Conservation (phyloP, 2,888 invertebrate genomes). For the Nematopogon swammerdamellus region DNA sequence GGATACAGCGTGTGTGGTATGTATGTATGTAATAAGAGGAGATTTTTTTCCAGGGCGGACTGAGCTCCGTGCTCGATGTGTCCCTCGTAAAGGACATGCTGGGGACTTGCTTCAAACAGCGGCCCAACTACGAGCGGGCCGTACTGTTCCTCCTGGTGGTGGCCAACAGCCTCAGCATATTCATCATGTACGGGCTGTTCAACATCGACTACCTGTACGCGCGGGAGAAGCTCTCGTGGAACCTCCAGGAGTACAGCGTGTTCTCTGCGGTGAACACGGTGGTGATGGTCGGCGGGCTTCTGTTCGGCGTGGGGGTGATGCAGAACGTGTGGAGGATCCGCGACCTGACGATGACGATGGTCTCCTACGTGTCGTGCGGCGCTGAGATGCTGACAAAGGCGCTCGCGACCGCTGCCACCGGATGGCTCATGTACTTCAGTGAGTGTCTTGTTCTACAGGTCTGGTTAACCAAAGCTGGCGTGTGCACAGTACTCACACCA, state of each 20-base stretch:
- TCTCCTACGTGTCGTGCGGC: conserved; percentile 19
- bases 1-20: no score
- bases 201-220: conserved; percentile 55
- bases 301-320: conserved; percentile 25
- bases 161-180: conserved; percentile 25
- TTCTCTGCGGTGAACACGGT: conserved; percentile 43
- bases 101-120: conserved; percentile 50
- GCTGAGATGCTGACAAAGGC: conserved; percentile 23
- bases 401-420: conserved; percentile 18
- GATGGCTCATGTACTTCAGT: conserved; percentile 43
- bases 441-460: no score
- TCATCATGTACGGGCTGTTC: conserved; percentile 33
- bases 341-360: conserved; percentile 22
- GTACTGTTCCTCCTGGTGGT: conserved; percentile 45
- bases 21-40: no score
- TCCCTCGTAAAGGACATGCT: conserved; percentile 55
- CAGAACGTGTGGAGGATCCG: conserved; percentile 32
- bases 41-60: conserved; percentile 31
- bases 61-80: conserved; percentile 39
- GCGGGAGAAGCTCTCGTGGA: conserved; percentile 60
- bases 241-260: conserved; percentile 51
- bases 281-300: conserved; percentile 43
- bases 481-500: no score
- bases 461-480: no score
- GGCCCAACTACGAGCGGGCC: conserved; percentile 52